A percentile compares a stretch with the other conserved stretches of the same genome.
Evolutionary conservation across 2,888 invertebrate genomes (phyloP).

Genomic region (Lysandra bellargus): DNA sequence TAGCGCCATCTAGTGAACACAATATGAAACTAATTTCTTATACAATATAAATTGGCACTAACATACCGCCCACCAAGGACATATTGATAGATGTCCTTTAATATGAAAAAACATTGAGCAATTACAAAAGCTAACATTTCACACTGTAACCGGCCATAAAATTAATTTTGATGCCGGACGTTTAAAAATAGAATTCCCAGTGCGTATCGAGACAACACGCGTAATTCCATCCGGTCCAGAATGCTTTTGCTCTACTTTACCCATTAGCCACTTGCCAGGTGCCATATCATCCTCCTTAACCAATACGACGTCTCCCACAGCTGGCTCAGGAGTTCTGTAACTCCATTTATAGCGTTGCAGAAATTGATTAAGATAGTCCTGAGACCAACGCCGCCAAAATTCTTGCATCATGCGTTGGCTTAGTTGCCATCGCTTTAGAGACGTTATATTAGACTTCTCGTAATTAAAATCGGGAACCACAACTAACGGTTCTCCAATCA

Average conservation of each 20-base stretch:
- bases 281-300: background rate
- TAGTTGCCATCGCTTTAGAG: constrained; percentile 30
- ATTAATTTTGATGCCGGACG: background rate
- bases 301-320: background rate
- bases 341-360: background rate
- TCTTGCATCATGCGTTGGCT: background rate
- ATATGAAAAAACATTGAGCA: no score
- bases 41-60: no score
- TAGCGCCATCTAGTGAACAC: no score
- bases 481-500: constrained; percentile 39
- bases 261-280: background rate
- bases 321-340: background rate
- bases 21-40: no score
- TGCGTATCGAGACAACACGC: background rate
- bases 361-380: background rate
- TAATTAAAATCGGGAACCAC: constrained; percentile 34
- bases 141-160: background rate
- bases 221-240: background rate
- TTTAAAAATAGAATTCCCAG: background rate
- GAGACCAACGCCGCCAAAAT: constrained; percentile 28
- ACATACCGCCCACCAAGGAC: no score
- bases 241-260: background rate
- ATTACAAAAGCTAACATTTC: no score
- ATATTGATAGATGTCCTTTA: no score
- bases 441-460: background rate